Percentiles rank a stretch among this genome's conserved stretches.
These are phyloP conservation scores for Liopterus haemorrhoidalis DNA, from an alignment of 2,888 invertebrate species.

Conservation along the genomic window DNA sequence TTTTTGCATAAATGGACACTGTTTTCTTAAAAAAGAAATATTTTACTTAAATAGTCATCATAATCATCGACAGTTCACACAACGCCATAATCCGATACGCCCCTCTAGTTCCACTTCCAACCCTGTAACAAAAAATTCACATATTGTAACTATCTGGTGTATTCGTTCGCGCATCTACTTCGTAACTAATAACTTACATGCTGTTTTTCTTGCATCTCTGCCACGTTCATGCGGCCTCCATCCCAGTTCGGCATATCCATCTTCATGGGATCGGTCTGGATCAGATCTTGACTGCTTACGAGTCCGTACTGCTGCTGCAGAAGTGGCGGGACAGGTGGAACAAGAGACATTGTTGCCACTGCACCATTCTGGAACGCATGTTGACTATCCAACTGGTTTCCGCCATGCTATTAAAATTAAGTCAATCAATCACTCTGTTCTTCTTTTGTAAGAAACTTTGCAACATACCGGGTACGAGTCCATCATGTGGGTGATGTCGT, in stretches of 20 bases:
- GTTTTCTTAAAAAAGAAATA: constrained; percentile 17
- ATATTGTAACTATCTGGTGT: constrained; percentile 16
- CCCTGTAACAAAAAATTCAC: constrained; percentile 44
- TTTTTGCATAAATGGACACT: constrained; percentile 40
- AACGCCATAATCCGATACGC: constrained; percentile 5
- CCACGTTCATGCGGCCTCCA: constrained; percentile 36
- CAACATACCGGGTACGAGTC: constrained; percentile 46
- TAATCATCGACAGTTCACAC: constrained; percentile 15
- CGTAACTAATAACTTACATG: constrained; percentile 40
- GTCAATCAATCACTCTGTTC: constrained; percentile 7
- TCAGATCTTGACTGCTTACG: constrained; percentile 26
- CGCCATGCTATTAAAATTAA: constrained; percentile 22
- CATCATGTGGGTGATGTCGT: constrained; percentile 48
- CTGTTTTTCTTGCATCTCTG: constrained; percentile 43
- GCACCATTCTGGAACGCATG: constrained; percentile 26
- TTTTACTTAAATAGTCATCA: too few relatives aligned
- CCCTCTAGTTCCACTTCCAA: constrained; percentile 51
- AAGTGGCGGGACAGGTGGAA: constrained; percentile 19
- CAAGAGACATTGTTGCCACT: constrained; percentile 22
- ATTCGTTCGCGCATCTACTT: background rate
- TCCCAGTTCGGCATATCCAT: constrained; percentile 41
- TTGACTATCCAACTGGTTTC: constrained; percentile 19
- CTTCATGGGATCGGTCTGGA: constrained; percentile 38
- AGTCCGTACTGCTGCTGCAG: constrained; percentile 29
- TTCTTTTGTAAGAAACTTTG: too few relatives aligned